These are phyloP conservation scores for Rhamphomyia laevipes DNA, from an alignment of 2,888 invertebrate species.

Conservation along the genomic window DNA sequence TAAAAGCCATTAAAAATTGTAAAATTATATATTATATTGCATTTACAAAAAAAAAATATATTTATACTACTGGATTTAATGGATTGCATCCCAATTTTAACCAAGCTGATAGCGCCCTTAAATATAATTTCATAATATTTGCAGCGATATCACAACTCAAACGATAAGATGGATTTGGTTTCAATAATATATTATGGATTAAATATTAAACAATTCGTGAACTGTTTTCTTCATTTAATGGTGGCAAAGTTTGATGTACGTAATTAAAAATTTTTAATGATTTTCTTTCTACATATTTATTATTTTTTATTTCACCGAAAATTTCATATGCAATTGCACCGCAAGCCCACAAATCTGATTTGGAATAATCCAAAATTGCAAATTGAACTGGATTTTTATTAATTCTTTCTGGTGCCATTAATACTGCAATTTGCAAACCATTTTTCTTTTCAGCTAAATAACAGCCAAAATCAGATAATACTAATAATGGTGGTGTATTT, in stretches of 20 bases:
- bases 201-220: constrained; percentile 46
- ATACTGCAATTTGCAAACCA: constrained; percentile 50
- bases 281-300: constrained; percentile 16
- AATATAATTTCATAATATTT: constrained; percentile 57
- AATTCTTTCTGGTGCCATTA: constrained; percentile 79
- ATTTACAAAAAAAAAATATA: background rate
- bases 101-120: constrained; percentile 67
- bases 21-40: background rate
- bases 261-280: constrained; percentile 48
- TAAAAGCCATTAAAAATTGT: constrained; percentile 50
- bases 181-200: constrained; percentile 49
- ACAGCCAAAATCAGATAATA: constrained; percentile 80
- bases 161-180: constrained; percentile 48
- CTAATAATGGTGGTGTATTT: constrained; percentile 51
- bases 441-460: constrained; percentile 58
- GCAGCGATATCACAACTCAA: constrained; percentile 59
- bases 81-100: constrained; percentile 44
- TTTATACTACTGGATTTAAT: constrained; percentile 47
- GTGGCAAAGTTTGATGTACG: constrained; percentile 49
- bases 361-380: constrained; percentile 58
- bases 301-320: constrained; percentile 47
- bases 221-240: constrained; percentile 41
- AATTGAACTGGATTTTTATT: constrained; percentile 58
- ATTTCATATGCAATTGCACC: constrained; percentile 78
- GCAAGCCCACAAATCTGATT: constrained; percentile 78